Evolutionary conservation across 1,140 invertebrate species (phyloP).

Genomic region (Spodoptera litura): DNA sequence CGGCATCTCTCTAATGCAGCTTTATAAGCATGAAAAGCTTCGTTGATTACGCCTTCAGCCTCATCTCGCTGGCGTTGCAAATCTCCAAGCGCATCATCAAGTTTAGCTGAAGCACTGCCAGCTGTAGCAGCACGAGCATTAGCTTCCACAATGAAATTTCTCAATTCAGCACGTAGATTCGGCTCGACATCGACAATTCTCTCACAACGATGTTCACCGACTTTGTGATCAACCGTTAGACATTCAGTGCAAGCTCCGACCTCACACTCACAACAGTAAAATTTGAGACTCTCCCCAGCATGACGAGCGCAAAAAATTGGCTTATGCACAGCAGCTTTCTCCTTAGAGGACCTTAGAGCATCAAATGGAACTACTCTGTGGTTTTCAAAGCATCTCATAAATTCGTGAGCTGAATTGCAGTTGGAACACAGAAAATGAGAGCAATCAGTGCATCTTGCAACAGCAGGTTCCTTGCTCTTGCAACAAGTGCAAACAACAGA

Average conservation of each 20-base stretch:
- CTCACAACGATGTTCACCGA: slow-evolving; percentile 93
- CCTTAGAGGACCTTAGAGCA: slow-evolving; percentile 92
- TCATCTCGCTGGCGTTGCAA: slow-evolving; percentile 94
- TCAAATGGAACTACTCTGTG: slow-evolving; percentile 96
- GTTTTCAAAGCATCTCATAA: slow-evolving; percentile 97
- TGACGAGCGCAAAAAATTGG: slow-evolving; percentile 93
- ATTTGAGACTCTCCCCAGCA: slow-evolving; percentile 92
- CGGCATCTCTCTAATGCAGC: slow-evolving; percentile 92
- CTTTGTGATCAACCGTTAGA: slow-evolving; percentile 91
- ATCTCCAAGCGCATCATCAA: slow-evolving; percentile 93
- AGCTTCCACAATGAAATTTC: slow-evolving; percentile 90
- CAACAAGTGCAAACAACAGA: slow-evolving; percentile 94
- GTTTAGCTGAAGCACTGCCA: slow-evolving; percentile 89
- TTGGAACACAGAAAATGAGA: slow-evolving; percentile 97
- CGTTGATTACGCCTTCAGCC: slow-evolving; percentile 93
- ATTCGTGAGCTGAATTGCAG: slow-evolving; percentile 97
- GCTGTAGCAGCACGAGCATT: slow-evolving; percentile 91
- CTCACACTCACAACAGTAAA: slow-evolving; percentile 94
- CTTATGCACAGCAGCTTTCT: slow-evolving; percentile 92
- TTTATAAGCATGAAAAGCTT: slow-evolving; percentile 94
- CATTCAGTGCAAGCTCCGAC: slow-evolving; percentile 94
- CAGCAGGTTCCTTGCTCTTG: slow-evolving; percentile 95
- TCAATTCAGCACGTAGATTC: slow-evolving; percentile 91
- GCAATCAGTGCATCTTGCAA: slow-evolving; percentile 96
- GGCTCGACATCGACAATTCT: slow-evolving; percentile 91